phyloP scores from a whole-genome alignment of 2,888 invertebrate species.

The Pterobdella sp. region DNA sequence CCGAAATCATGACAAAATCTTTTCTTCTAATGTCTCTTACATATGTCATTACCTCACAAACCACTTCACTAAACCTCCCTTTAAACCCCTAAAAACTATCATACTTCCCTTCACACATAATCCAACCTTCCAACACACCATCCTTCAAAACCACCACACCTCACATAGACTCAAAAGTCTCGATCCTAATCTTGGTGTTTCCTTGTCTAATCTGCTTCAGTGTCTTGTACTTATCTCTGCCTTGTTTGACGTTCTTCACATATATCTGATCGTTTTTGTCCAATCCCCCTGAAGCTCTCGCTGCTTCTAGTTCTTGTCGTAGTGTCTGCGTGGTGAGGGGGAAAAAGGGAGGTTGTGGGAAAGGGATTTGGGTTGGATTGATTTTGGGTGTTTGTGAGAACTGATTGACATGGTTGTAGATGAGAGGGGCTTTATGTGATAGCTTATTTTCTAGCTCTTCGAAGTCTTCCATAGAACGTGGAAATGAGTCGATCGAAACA shows the following conservation, averaged over 20 bases:
- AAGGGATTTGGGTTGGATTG: neutral
- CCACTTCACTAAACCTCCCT: neutral
- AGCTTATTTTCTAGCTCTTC: no score
- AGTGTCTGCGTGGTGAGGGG: constrained; percentile 65
- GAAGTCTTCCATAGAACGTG: no score
- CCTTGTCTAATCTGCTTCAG: constrained; percentile 97
- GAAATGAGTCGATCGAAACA: no score
- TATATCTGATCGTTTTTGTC: constrained; percentile 37
- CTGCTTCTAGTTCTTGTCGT: constrained; percentile 87
- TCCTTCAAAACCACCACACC: neutral
- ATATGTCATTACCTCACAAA: constrained; percentile 1
- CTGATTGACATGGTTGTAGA: no score
- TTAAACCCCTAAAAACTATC: neutral
- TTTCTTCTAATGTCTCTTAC: neutral
- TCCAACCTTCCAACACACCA: neutral
- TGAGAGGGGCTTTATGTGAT: no score
- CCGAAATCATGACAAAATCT: neutral
- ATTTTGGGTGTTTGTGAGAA: no score
- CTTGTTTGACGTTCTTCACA: constrained; percentile 63
- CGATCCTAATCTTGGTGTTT: constrained; percentile 98
- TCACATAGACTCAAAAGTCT: constrained; percentile 99
- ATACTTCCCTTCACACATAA: neutral
- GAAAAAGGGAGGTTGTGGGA: neutral
- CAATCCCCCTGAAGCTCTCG: constrained; percentile 61
- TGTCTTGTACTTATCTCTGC: constrained; percentile 99